Conservation (phyloP, 2,797 vertebrate species). For the Phataginus tricuspis region DNA sequence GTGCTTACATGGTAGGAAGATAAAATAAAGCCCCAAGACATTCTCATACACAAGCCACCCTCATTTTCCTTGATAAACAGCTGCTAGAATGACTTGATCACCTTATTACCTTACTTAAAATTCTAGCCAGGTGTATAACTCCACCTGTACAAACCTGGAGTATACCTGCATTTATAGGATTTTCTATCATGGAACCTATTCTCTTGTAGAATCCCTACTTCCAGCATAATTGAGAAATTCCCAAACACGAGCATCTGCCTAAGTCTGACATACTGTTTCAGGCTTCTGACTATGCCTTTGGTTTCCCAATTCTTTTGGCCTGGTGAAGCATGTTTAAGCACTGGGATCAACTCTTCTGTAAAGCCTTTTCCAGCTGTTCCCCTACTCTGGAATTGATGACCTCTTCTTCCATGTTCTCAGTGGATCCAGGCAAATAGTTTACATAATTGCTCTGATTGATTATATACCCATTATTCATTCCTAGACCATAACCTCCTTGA, state of each 20-base stretch:
- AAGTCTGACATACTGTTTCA: not conserved
- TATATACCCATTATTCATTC: not conserved
- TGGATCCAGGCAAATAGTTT: not conserved
- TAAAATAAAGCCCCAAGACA: not conserved
- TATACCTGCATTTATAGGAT: not conserved
- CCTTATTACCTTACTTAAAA: not conserved
- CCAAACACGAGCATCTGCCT: not conserved
- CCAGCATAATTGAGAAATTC: not conserved
- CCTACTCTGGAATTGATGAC: not conserved
- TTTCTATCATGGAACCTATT: not conserved
- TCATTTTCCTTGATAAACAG: not conserved
- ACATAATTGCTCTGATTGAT: not conserved
- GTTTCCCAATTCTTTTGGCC: not conserved
- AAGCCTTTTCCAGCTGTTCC: not conserved
- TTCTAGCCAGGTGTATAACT: not conserved
- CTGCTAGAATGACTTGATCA: not conserved
- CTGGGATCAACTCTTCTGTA: not conserved
- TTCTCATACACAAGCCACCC: not conserved
- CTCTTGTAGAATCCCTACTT: not conserved
- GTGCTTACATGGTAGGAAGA: not conserved
- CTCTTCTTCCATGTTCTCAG: not conserved
- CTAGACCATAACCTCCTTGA: not conserved
- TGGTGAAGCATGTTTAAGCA: not conserved
- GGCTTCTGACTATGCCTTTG: not conserved
- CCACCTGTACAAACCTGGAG: not conserved